Conservation (phyloP, 2,888 invertebrate genomes). For the Agriopis leucophaearia region DNA sequence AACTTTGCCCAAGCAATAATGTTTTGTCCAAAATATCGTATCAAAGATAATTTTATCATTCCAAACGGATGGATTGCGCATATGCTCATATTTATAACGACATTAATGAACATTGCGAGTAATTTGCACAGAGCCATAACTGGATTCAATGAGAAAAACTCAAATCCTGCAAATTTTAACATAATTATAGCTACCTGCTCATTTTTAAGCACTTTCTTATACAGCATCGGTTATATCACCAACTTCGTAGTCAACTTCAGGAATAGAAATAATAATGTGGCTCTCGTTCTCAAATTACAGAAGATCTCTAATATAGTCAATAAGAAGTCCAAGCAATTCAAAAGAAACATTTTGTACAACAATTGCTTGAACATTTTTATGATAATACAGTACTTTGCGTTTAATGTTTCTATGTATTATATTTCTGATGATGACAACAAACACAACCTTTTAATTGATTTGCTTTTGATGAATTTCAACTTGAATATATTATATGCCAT, state of each 20-base stretch:
- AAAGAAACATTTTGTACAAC: neutral
- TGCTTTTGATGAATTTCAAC: constrained; percentile 2
- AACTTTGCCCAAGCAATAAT: constrained; percentile 9
- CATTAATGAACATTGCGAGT: neutral
- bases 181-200: neutral
- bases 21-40: constrained; percentile 12
- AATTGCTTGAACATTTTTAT: constrained; percentile 11
- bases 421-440: neutral
- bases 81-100: neutral
- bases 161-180: neutral
- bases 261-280: constrained; percentile 11
- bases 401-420: neutral
- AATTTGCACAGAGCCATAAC: neutral
- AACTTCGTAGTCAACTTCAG: constrained; percentile 7
- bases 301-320: constrained; percentile 15
- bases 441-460: neutral
- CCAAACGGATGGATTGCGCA: constrained; percentile 9
- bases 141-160: neutral
- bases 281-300: constrained; percentile 19
- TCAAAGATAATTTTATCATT: constrained; percentile 17
- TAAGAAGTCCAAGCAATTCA: neutral
- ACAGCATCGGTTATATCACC: constrained; percentile 7
- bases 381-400: neutral
- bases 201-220: neutral
- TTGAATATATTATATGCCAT: constrained; percentile 26